Base-by-base conservation (phyloP, 92 coral and sea anemone genomes). In the Meandrina meandrites region DNA sequence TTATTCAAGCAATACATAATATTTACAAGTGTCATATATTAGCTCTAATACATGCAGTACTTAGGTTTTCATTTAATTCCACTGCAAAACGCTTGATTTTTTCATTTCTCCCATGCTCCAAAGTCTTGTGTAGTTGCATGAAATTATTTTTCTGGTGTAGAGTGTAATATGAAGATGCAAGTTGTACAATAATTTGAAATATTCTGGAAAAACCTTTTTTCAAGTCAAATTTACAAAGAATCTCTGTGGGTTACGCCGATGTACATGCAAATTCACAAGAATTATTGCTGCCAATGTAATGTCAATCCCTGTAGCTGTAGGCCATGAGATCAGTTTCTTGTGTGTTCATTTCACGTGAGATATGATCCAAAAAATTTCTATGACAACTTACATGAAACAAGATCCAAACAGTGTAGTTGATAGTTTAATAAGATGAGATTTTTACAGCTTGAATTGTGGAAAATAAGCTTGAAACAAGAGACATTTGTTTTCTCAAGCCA, bases 101-200 rank as follows among this genome's bases (percentile, higher is more conserved):
- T 57, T 3, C 21, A 9, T 34, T 79, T 79, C 36, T 35, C 13
- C 42, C 51, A 50, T n/a, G 27, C 67, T 45, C 62, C 9, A 1
- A 28, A 56, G 75, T 31, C 60, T 66, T 47, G 81, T 50, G 17
- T 19, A 28, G 81, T 77, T 50, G 27, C 64, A 77, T 68, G 58
- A 28, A 81, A 28, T 53, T 79, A 58, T 34, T 21, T 54, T 66
- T 67, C 34, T 27, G 76, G 54, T 37, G 36, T 47, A n/a, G 13
- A 37, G 11, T 60, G 5, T 76, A n/a, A 35, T n/a, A 75, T 19
- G 19, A 8, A 4, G 47, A 36, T 64, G 75, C 56, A 81, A 64
- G 85, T 47, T 15, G 48, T 22, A n/a, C n/a, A n/a, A n/a, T n/a
- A 71, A 31, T 72, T 83, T 53, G 27, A 36, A 73, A 72, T 72